phyloP scores from a whole-genome alignment of 2,888 invertebrate genomes.

The Napeogenes inachia region DNA sequence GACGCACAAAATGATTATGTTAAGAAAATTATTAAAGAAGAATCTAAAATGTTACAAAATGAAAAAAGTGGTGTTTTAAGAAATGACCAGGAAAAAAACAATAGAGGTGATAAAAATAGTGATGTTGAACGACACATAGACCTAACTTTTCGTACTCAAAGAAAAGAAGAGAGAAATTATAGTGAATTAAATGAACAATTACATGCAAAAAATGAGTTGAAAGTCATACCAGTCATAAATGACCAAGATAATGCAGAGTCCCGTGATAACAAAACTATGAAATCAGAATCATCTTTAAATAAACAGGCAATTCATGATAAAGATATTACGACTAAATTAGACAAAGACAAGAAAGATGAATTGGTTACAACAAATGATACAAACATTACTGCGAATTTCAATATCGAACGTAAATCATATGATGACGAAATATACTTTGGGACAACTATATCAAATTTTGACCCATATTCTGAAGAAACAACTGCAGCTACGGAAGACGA shows the following conservation, averaged over 20 bases:
- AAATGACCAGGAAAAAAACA: slow-evolving; percentile 15
- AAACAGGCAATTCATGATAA: background rate
- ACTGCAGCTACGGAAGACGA: slow-evolving; percentile 4
- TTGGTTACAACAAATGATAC: background rate
- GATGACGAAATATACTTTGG: slow-evolving; percentile 3
- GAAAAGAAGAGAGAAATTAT: slow-evolving; percentile 27
- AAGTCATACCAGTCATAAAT: slow-evolving; percentile 34
- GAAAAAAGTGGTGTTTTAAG: slow-evolving; percentile 18
- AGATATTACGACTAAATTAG: background rate
- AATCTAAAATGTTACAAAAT: slow-evolving; percentile 39
- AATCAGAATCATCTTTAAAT: slow-evolving; percentile 3
- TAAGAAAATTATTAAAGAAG: slow-evolving; percentile 48
- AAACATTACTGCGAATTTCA: background rate
- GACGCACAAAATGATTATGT: slow-evolving; percentile 49
- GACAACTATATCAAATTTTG: slow-evolving; percentile 17
- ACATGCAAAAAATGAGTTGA: slow-evolving; percentile 16
- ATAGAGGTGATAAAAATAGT: slow-evolving; percentile 23
- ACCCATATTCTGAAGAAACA: slow-evolving; percentile 11
- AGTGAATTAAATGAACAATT: slow-evolving; percentile 11
- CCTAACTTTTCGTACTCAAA: slow-evolving; percentile 30
- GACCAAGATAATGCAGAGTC: slow-evolving; percentile 18
- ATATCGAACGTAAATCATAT: slow-evolving; percentile 9
- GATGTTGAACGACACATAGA: slow-evolving; percentile 31
- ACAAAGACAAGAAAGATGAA: background rate
- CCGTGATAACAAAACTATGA: background rate